Evolutionary conservation across 1,140 invertebrate species (phyloP).

Genomic region (Trachymyrmex septentrionalis): DNA sequence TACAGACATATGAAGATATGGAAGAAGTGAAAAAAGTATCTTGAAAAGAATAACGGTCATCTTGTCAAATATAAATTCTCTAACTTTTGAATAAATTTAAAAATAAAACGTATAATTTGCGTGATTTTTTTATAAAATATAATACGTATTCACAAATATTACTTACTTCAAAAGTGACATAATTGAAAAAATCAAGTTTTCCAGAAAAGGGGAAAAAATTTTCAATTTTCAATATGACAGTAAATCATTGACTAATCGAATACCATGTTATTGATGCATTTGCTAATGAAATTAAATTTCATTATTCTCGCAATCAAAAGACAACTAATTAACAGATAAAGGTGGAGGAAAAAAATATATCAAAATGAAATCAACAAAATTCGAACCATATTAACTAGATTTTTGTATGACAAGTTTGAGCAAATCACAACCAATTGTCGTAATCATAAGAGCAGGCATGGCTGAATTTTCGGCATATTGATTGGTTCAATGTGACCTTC

Average conservation of each 20-base stretch:
- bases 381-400: constrained; percentile 80
- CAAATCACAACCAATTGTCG: constrained; percentile 89
- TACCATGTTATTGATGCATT: neutral
- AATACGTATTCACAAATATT: neutral
- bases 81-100: constrained; percentile 2
- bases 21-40: constrained; percentile 3
- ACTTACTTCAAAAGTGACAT: too few relatives aligned
- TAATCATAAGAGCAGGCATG: constrained; percentile 92
- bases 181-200: too few relatives aligned
- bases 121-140: neutral
- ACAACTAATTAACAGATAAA: constrained; percentile 48
- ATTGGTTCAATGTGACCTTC: constrained; percentile 89
- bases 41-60: neutral
- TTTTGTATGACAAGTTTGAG: constrained; percentile 87
- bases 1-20: neutral
- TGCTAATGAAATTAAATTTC: neutral
- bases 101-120: neutral
- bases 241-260: too few relatives aligned
- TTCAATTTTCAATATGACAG: too few relatives aligned
- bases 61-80: neutral
- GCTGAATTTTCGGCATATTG: constrained; percentile 91
- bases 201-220: too few relatives aligned
- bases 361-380: constrained; percentile 76
- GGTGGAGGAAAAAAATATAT: constrained; percentile 60
- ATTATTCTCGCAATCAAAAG: neutral